Evolutionary conservation across 2,797 vertebrate genomes (phyloP).

Genomic region (Pipistrellus kuhlii): DNA sequence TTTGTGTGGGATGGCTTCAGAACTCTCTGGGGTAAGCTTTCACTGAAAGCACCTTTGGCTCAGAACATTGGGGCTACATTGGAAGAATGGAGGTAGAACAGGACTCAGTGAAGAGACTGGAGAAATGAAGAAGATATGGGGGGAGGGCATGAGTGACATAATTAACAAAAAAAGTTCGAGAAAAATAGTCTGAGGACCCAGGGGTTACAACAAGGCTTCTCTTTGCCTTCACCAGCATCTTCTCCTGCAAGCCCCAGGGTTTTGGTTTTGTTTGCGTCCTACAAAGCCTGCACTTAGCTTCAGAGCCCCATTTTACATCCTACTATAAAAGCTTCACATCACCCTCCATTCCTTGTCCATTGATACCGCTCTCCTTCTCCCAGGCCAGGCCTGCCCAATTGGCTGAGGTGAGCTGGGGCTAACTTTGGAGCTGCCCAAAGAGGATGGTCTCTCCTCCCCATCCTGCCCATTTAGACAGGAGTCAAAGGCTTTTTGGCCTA

Average conservation of each 20-base stretch:
- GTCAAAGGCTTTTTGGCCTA: constrained; percentile 19
- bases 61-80: constrained; percentile 28
- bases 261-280: not conserved
- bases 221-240: not conserved
- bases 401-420: not conserved
- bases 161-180: not conserved
- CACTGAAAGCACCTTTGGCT: constrained; percentile 33
- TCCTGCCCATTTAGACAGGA: not conserved
- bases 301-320: constrained; percentile 12
- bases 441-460: not conserved
- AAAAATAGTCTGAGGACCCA: not conserved
- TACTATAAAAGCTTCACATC: constrained; percentile 27
- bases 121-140: not conserved
- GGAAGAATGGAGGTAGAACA: not conserved
- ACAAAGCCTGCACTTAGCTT: not conserved
- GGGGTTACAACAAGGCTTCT: not conserved
- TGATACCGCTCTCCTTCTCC: constrained; percentile 35
- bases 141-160: not conserved
- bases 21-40: constrained; percentile 42
- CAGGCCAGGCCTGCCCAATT: not conserved
- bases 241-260: not conserved
- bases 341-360: constrained; percentile 17
- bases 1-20: constrained; percentile 12
- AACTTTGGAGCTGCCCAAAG: constrained; percentile 8
- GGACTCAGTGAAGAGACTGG: constrained; percentile 30